Base-by-base conservation (phyloP, 2,113 vertebrate genomes). In the Mungos mungo region DNA sequence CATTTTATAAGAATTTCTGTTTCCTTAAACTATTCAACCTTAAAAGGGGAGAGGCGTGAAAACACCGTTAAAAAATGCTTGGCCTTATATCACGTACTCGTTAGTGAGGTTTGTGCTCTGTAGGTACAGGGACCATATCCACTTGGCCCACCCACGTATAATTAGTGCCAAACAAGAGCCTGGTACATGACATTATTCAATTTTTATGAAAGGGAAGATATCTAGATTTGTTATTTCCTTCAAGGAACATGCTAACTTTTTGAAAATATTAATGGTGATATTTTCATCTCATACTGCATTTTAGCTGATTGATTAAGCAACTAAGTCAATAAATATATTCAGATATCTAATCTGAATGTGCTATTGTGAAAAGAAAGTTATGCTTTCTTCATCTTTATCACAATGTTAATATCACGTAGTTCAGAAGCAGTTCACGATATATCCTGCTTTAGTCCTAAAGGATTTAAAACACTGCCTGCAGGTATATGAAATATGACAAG, bases 1-100 rank as follows among this genome's bases (percentile, higher is more conserved):
- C 88, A 72, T 96, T 98, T 98, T 97, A 68, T 93, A 96, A 96
- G 27, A 94, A 95, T 82, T 95, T 92, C 38, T 72, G 65, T 84
- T 95, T 96, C 79, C 68, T 96, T 92, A 81, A 95, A 76, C 47
- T 91, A 35, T 96, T 97, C 27, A 79, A 72, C 60, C 60, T 88
- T 88, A 92, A 94, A 89, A 84, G 35, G 60, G 41, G 33, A 35
- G 65, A 63, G 82, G 8, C 27, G 14, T 82, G n/a, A 82, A 52
- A 83, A 81, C 31, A 33, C 41, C 85, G 1, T n/a, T 82, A 91
- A 33, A 19, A n/a, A 83, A 31, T 21, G 16, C 23, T 15, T 94
- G n/a, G 35, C 47, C 68, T 84, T 6, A 27, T 35, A 71, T 11
- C 47, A 77, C 14, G 23, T 35, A 7, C 31, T 72, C 13, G 29